Percentiles rank a stretch among this genome's conserved stretches.
Conservation (phyloP, 2,888 invertebrate species). For the Adelphocoris suturalis region DNA sequence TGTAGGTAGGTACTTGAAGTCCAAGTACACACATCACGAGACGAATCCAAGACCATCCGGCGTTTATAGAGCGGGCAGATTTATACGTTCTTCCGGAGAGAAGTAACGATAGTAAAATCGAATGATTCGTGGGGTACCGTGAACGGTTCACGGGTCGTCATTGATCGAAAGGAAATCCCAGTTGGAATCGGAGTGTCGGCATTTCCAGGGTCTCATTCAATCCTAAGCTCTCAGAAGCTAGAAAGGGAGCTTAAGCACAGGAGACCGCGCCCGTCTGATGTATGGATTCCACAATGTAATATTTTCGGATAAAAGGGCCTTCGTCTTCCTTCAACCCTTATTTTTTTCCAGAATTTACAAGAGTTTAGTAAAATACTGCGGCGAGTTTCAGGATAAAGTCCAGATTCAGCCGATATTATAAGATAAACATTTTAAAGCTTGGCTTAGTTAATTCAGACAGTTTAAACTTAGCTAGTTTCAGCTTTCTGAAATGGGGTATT, state of each 20-base stretch:
- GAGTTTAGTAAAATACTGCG: no score
- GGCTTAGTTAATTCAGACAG: no score
- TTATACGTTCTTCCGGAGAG: not conserved
- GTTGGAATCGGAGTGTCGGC: slow-evolving; percentile 5
- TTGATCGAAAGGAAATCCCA: slow-evolving; percentile 5
- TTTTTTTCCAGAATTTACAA: no score
- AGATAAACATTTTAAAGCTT: no score
- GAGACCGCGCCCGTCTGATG: not conserved
- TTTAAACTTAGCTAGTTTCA: no score
- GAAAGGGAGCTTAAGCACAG: not conserved
- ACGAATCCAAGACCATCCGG: not conserved
- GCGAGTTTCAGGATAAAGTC: no score
- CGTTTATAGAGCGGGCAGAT: slow-evolving; percentile 2
- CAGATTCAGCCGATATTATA: no score
- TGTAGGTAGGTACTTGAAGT: no score
- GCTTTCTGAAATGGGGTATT: no score
- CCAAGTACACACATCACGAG: not conserved
- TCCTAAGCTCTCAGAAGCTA: slow-evolving; percentile 17
- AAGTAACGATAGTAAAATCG: slow-evolving; percentile 23
- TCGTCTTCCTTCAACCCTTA: not conserved
- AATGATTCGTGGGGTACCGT: not conserved
- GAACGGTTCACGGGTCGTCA: slow-evolving; percentile 5
- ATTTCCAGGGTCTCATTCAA: slow-evolving; percentile 22
- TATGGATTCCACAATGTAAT: not conserved
- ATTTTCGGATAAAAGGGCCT: not conserved